These are phyloP conservation scores for Euglossa dilemma DNA, from an alignment of 1,140 invertebrate species.

Conservation along the genomic window DNA sequence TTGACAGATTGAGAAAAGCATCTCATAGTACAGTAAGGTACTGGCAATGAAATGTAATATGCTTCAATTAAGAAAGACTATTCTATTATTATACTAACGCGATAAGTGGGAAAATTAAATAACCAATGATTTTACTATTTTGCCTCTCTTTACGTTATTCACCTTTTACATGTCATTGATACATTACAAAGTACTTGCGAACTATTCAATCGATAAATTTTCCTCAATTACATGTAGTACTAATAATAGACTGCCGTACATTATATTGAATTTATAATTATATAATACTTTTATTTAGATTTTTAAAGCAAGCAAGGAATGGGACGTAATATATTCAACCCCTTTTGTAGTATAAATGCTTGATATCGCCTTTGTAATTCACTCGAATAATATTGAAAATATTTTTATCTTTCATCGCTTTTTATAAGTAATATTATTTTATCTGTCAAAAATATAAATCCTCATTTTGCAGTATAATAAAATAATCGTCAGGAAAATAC, in stretches of 20 bases:
- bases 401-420: neutral
- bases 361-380: constrained; percentile 32
- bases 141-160: neutral
- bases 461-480: neutral
- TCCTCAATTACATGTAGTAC: neutral
- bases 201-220: neutral
- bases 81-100: neutral
- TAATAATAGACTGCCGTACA: no score
- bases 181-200: neutral
- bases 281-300: neutral
- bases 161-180: neutral
- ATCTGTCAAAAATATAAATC: neutral
- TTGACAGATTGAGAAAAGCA: neutral
- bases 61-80: constrained; percentile 10
- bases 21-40: neutral
- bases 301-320: neutral
- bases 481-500: neutral
- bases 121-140: neutral
- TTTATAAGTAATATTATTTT: neutral
- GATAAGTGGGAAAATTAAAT: constrained; percentile 28
- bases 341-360: neutral
- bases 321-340: neutral
- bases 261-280: neutral
- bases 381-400: neutral
- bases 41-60: constrained; percentile 6